Evolutionary conservation across 2,113 vertebrate genomes (phyloP).

Genomic region (Pogona vitticeps): DNA sequence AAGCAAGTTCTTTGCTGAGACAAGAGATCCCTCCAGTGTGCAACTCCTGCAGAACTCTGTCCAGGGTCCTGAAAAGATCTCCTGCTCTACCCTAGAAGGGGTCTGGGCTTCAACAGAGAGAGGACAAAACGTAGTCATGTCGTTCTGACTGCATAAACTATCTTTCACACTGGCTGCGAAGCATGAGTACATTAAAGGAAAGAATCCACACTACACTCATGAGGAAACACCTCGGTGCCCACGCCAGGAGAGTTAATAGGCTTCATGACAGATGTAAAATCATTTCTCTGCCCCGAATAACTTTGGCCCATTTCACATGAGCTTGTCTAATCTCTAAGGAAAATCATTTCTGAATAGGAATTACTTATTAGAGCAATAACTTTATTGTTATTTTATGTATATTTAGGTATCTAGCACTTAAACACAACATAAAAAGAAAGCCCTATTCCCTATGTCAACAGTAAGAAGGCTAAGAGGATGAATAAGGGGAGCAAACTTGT

Average conservation of each 20-base stretch:
- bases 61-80: too few relatives aligned
- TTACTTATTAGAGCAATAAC: background rate
- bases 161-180: background rate
- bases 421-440: background rate
- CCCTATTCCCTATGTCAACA: background rate
- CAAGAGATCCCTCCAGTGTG: too few relatives aligned
- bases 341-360: background rate
- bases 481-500: background rate
- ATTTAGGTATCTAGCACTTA: background rate
- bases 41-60: too few relatives aligned
- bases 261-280: background rate
- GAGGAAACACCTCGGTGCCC: background rate
- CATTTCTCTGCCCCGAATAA: background rate
- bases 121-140: too few relatives aligned
- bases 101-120: too few relatives aligned
- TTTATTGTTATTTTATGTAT: background rate
- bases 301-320: background rate
- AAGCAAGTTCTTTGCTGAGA: too few relatives aligned
- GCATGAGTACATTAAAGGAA: background rate
- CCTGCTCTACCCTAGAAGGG: too few relatives aligned
- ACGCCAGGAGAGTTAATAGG: background rate
- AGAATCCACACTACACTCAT: background rate
- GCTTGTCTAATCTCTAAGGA: background rate
- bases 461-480: too few relatives aligned
- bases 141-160: background rate